phyloP scores from a whole-genome alignment of 2,113 vertebrate species.

The Nannobrachium achirus region DNA sequence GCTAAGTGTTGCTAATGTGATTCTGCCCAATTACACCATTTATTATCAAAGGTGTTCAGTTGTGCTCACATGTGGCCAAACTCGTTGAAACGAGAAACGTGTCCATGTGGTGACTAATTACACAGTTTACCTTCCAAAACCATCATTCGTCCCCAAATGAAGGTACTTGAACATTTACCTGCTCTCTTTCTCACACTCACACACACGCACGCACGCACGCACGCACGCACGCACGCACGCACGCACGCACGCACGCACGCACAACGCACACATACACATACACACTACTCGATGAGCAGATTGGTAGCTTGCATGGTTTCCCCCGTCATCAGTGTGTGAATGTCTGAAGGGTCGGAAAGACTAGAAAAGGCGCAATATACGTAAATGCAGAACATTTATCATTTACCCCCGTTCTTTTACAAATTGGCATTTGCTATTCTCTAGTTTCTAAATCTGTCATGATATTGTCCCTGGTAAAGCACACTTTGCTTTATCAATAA shows the following conservation, averaged over 20 bases:
- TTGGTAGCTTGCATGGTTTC: too few species aligned
- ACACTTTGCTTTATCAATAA: constrained; percentile 16
- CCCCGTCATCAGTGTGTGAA: too few species aligned
- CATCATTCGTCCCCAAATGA: constrained; percentile 3
- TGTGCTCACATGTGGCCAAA: constrained; percentile 28
- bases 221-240: too few species aligned
- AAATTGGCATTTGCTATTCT: neutral
- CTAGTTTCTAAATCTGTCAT: neutral
- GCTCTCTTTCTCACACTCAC: neutral
- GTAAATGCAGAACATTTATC: neutral
- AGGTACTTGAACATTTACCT: constrained; percentile 27
- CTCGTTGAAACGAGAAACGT: constrained; percentile 41
- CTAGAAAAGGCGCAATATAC: neutral
- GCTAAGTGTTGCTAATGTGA: constrained; percentile 62
- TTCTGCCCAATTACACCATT: constrained; percentile 53
- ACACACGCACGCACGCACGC: too few species aligned
- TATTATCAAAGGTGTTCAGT: constrained; percentile 48
- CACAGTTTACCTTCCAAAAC: constrained; percentile 46
- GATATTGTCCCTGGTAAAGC: neutral
- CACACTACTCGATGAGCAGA: neutral
- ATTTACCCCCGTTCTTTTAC: neutral
- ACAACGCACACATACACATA: neutral
- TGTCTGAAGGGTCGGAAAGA: too few species aligned
- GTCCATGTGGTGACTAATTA: constrained; percentile 49
- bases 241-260: too few species aligned